Conservation (phyloP, 2,888 invertebrate genomes). For the Tachystola acroxantha region DNA sequence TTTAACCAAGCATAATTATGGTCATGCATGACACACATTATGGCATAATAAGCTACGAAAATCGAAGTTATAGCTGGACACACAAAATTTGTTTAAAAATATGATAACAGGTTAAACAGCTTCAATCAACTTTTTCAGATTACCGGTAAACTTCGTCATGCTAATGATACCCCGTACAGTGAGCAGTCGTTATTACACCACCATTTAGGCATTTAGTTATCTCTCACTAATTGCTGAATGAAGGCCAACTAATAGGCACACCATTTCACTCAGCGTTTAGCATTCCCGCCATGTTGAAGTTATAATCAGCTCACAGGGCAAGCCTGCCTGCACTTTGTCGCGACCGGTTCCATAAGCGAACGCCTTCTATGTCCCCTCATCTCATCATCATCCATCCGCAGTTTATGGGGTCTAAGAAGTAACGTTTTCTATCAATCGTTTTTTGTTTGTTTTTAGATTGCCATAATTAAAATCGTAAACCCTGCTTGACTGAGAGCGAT, state of each 20-base stretch:
- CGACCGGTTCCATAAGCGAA: conserved; percentile 9
- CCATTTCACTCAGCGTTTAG: conserved; percentile 12
- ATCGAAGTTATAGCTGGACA: too few species aligned
- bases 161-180: neutral
- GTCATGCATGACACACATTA: too few species aligned
- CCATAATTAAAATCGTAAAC: neutral
- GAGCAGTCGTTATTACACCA: neutral
- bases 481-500: too few species aligned
- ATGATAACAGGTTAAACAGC: too few species aligned
- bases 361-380: conserved; percentile 2
- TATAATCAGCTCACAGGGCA: conserved; percentile 10
- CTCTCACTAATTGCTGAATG: conserved; percentile 10
- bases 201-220: neutral
- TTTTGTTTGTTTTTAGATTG: neutral
- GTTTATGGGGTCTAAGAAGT: neutral
- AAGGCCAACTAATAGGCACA: conserved; percentile 8
- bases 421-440: neutral
- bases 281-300: conserved; percentile 9
- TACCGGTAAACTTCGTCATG: neutral
- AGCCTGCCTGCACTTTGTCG: conserved; percentile 10
- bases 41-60: too few species aligned
- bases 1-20: too few species aligned
- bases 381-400: conserved; percentile 1
- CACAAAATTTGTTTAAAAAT: too few species aligned
- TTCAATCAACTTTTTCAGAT: neutral